phyloP scores from a whole-genome alignment of 2,888 invertebrate species.

The Meghimatium bilineatum region DNA sequence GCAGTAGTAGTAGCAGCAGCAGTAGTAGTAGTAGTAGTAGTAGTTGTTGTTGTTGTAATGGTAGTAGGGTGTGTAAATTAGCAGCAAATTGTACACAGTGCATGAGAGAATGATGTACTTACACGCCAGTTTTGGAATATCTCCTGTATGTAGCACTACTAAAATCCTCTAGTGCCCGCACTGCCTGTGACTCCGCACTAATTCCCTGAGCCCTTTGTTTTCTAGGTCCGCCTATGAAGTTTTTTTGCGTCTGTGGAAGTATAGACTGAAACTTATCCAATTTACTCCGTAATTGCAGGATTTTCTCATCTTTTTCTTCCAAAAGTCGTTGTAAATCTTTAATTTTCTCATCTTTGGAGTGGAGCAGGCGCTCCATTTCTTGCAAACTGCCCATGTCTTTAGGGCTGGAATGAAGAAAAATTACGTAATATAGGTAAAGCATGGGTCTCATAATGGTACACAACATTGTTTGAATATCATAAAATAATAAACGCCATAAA shows the following conservation, averaged over 20 bases:
- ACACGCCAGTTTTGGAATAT: slow-evolving; percentile 90
- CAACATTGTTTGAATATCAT: too few relatives aligned
- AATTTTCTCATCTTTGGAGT: slow-evolving; percentile 86
- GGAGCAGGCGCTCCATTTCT: slow-evolving; percentile 80
- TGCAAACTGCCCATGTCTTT: slow-evolving; percentile 65
- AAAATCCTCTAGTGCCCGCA: slow-evolving; percentile 87
- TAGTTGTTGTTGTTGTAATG: too few relatives aligned
- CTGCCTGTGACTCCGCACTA: slow-evolving; percentile 93
- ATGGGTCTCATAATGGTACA: too few relatives aligned
- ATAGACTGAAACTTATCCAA: slow-evolving; percentile 76
- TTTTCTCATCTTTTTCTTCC: slow-evolving; percentile 67
- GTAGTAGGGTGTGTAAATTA: not conserved
- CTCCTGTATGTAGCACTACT: slow-evolving; percentile 82
- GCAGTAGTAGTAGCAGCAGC: too few relatives aligned
- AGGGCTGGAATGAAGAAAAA: not conserved
- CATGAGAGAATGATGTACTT: slow-evolving; percentile 74
- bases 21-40: not conserved
- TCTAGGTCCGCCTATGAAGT: slow-evolving; percentile 78
- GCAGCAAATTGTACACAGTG: not conserved
- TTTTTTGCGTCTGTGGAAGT: slow-evolving; percentile 63
- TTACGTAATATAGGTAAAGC: too few relatives aligned
- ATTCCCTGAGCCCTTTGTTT: slow-evolving; percentile 94
- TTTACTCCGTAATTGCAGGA: slow-evolving; percentile 71
- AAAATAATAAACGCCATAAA: too few relatives aligned
- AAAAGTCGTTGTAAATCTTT: slow-evolving; percentile 84